Evolutionary conservation across 2,888 invertebrate genomes (phyloP).

Genomic region (Strigamia crassipes): DNA sequence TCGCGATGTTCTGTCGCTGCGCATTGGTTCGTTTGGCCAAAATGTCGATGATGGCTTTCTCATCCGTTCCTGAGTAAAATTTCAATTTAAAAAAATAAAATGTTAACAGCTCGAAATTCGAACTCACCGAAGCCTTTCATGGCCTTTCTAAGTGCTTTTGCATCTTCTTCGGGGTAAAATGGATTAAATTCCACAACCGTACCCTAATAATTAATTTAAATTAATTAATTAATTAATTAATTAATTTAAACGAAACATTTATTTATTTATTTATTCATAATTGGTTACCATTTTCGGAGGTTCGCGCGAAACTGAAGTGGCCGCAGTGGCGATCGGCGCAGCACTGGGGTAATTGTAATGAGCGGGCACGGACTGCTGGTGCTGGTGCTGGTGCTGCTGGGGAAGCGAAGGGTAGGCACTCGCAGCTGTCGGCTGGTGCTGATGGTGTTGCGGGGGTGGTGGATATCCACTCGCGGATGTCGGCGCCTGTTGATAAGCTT

Average conservation of each 20-base stretch:
- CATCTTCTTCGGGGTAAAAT: constrained; percentile 79
- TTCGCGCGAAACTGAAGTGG: not conserved
- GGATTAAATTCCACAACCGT: constrained; percentile 76
- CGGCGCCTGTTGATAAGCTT: not conserved
- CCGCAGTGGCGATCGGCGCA: not conserved
- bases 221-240: not conserved
- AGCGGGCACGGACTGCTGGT: not conserved
- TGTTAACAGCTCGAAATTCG: too few species aligned
- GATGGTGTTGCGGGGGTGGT: not conserved
- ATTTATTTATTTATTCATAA: not conserved
- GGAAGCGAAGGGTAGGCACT: not conserved
- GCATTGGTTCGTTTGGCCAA: constrained; percentile 79
- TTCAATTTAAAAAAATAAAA: too few species aligned
- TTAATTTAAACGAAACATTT: not conserved
- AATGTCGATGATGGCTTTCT: constrained; percentile 83
- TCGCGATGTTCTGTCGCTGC: constrained; percentile 81
- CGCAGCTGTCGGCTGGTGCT: not conserved
- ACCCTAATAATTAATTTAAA: not conserved
- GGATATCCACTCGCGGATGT: not conserved
- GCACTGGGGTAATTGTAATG: not conserved
- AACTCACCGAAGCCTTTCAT: constrained; percentile 82
- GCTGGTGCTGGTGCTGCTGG: not conserved
- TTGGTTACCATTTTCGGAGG: not conserved
- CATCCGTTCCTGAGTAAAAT: constrained; percentile 73
- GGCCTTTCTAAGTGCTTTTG: constrained; percentile 78